Evolutionary conservation across 2,888 invertebrate species (phyloP).

Genomic region (Tetramorium bicarinatum): DNA sequence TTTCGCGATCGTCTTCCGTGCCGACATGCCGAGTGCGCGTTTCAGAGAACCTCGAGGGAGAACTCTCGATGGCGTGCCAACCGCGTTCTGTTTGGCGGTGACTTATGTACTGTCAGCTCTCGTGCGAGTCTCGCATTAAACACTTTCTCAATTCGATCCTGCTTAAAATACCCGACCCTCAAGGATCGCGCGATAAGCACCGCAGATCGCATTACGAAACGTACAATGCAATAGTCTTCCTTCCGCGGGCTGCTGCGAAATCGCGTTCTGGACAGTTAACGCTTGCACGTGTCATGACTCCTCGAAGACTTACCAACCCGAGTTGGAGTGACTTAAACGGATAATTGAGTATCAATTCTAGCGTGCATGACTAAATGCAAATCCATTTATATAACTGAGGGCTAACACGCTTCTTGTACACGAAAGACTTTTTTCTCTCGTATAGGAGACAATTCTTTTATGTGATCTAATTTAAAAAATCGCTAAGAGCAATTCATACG

Average conservation of each 20-base stretch:
- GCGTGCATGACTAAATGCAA: slow-evolving; percentile 35
- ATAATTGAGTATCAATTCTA: slow-evolving; percentile 31
- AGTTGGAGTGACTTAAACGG: slow-evolving; percentile 22
- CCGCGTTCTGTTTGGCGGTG: slow-evolving; percentile 41
- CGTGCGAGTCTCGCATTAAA: slow-evolving; percentile 44
- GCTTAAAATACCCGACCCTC: slow-evolving; percentile 66
- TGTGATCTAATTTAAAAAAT: neutral
- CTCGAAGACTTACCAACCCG: slow-evolving; percentile 9
- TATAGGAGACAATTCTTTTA: neutral
- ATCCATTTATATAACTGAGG: slow-evolving; percentile 39
- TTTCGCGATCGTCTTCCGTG: slow-evolving; percentile 54
- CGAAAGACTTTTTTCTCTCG: neutral
- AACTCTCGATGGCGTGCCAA: slow-evolving; percentile 42
- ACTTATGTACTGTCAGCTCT: slow-evolving; percentile 57
- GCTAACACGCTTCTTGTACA: neutral
- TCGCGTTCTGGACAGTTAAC: slow-evolving; percentile 38
- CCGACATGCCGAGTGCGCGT: slow-evolving; percentile 28
- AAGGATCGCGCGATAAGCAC: slow-evolving; percentile 51
- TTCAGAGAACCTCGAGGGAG: slow-evolving; percentile 25
- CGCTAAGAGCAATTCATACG: neutral
- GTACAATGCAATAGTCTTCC: slow-evolving; percentile 49
- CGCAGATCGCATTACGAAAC: slow-evolving; percentile 37
- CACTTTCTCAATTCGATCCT: slow-evolving; percentile 64
- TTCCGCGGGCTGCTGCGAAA: slow-evolving; percentile 42
- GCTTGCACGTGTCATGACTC: slow-evolving; percentile 26